Conservation (phyloP, 2,888 invertebrate species). For the Oeneis ivallda region DNA sequence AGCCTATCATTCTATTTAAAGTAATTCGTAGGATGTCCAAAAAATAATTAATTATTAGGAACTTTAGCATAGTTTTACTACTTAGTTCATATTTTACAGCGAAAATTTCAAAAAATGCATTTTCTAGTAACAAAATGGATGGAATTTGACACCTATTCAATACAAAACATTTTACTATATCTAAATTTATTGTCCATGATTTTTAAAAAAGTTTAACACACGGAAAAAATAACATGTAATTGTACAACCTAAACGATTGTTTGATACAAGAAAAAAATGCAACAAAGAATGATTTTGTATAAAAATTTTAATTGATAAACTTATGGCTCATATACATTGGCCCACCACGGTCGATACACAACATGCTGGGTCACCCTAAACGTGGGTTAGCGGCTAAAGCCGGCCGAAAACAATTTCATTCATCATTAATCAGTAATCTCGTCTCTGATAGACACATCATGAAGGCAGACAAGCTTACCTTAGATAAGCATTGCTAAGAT, state of each 20-base stretch:
- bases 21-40: background rate
- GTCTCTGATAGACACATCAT: no score
- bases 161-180: constrained; percentile 43
- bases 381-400: no score
- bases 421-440: no score
- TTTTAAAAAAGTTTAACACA: constrained; percentile 21
- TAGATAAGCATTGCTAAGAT: no score
- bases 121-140: constrained; percentile 50
- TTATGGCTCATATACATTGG: no score
- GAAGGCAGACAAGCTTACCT: no score
- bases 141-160: constrained; percentile 55
- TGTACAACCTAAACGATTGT: background rate
- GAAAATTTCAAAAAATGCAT: constrained; percentile 28
- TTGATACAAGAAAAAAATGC: background rate
- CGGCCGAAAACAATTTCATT: no score
- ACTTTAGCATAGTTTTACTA: constrained; percentile 28
- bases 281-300: background rate
- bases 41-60: constrained; percentile 25
- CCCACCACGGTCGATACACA: no score
- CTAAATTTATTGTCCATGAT: constrained; percentile 56
- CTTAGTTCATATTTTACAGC: constrained; percentile 36
- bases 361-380: background rate
- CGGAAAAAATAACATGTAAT: background rate
- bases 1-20: background rate
- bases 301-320: no score